phyloP scores from a whole-genome alignment of 2,888 invertebrate genomes.

The Malacosoma neustria region DNA sequence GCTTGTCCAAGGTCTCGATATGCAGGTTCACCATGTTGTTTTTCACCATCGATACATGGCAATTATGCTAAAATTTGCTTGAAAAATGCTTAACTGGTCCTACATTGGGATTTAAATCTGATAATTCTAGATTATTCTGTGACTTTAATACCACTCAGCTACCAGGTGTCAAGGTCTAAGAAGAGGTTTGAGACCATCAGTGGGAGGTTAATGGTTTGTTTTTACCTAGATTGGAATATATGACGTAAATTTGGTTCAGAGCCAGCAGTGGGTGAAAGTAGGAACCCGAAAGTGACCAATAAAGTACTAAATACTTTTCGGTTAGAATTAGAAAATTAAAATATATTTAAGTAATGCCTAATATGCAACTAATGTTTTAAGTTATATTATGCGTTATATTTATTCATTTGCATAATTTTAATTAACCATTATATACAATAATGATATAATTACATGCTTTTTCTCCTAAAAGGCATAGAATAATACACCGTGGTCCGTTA shows the following conservation, averaged over 20 bases:
- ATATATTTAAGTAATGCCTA: not conserved
- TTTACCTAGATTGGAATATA: not conserved
- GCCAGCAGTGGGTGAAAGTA: not conserved
- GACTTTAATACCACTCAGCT: no score
- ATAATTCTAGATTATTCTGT: no score
- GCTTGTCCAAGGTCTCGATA: no score
- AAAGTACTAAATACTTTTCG: not conserved
- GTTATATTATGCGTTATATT: no score
- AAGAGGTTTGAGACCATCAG: no score
- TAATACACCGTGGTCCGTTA: conserved; percentile 57
- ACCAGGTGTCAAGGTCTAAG: no score
- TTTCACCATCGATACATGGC: no score
- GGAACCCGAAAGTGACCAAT: not conserved
- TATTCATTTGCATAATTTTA: conserved; percentile 1
- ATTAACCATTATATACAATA: conserved; percentile 18
- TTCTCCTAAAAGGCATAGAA: conserved; percentile 52
- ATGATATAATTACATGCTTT: conserved; percentile 36
- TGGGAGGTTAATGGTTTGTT: no score
- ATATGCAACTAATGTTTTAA: not conserved
- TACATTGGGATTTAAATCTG: no score
- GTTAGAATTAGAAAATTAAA: not conserved
- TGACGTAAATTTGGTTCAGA: not conserved
- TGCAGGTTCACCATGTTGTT: no score
- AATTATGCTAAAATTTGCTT: no score
- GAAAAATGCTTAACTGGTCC: no score